phyloP scores from a whole-genome alignment of 2,888 invertebrate species.

The Idaea dimidiata region DNA sequence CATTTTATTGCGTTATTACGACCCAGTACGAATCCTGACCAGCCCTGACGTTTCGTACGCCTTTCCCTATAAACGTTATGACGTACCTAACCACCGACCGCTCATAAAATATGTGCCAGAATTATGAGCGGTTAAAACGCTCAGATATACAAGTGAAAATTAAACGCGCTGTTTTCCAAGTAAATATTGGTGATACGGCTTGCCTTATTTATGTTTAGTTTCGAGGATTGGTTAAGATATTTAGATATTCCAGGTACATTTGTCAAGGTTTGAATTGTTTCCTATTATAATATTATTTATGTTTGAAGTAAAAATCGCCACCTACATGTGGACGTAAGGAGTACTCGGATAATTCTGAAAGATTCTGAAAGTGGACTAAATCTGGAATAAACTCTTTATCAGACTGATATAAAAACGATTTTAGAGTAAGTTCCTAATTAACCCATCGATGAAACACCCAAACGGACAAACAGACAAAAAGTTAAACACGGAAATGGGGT shows the following conservation, averaged over 20 bases:
- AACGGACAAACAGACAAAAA: too few relatives aligned
- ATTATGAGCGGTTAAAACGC: conserved; percentile 46
- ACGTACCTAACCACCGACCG: conserved; percentile 51
- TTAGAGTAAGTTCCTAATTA: too few relatives aligned
- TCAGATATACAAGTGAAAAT: conserved; percentile 53
- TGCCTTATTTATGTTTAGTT: conserved; percentile 23
- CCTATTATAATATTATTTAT: too few relatives aligned
- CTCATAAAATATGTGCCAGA: conserved; percentile 69
- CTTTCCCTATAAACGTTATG: conserved; percentile 49
- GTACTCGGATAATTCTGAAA: too few relatives aligned
- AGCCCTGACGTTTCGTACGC: conserved; percentile 22
- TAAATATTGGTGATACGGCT: conserved; percentile 34
- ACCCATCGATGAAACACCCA: too few relatives aligned
- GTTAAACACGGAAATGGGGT: too few relatives aligned
- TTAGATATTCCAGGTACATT: background rate
- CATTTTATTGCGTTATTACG: background rate
- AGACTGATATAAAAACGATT: too few relatives aligned
- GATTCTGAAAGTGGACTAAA: too few relatives aligned
- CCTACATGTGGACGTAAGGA: too few relatives aligned
- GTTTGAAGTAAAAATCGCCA: too few relatives aligned
- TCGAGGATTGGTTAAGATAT: background rate
- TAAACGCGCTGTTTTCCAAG: conserved; percentile 43
- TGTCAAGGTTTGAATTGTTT: background rate
- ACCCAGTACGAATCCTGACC: conserved; percentile 17
- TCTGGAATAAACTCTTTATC: too few relatives aligned